A percentile compares a stretch with the other conserved stretches of the same genome.
Evolutionary conservation across 2,113 vertebrate species (phyloP).

Genomic region (Chaetodon trifascialis): DNA sequence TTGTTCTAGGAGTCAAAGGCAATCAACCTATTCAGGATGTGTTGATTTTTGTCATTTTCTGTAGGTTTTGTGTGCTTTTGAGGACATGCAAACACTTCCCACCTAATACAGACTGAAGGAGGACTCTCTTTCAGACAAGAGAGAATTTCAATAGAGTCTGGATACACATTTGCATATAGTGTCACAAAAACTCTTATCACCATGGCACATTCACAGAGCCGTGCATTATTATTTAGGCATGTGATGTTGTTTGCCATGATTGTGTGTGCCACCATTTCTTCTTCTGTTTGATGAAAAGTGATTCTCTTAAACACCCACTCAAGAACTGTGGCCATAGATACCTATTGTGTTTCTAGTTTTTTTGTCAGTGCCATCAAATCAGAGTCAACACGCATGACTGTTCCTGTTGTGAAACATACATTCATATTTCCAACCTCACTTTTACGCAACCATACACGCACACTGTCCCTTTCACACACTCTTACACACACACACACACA

Average conservation of each 20-base stretch:
- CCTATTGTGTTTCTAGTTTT: conserved; percentile 9
- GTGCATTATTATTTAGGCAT: conserved; percentile 7
- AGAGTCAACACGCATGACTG: conserved; percentile 32
- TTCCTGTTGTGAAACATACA: conserved; percentile 21
- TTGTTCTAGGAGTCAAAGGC: too few relatives aligned
- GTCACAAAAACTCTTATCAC: not conserved
- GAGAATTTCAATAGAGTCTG: not conserved
- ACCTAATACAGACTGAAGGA: not conserved
- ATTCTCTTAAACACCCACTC: conserved; percentile 43
- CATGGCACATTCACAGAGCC: conserved; percentile 7
- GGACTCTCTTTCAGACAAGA: not conserved
- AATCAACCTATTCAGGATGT: too few relatives aligned
- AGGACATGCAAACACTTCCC: not conserved
- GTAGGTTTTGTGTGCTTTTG: not conserved
- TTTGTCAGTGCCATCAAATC: conserved; percentile 46
- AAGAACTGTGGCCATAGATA: conserved; percentile 11
- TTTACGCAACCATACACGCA: conserved; percentile 18
- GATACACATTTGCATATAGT: not conserved
- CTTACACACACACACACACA: conserved; percentile 33
- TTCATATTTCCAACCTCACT: conserved; percentile 55
- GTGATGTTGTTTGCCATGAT: not conserved
- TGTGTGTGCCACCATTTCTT: conserved; percentile 36
- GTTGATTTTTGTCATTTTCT: not conserved
- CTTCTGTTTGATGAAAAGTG: conserved; percentile 46
- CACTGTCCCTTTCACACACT: conserved; percentile 5